Conservation (phyloP, 2,888 invertebrate genomes). For the Agonopterix arenella region DNA sequence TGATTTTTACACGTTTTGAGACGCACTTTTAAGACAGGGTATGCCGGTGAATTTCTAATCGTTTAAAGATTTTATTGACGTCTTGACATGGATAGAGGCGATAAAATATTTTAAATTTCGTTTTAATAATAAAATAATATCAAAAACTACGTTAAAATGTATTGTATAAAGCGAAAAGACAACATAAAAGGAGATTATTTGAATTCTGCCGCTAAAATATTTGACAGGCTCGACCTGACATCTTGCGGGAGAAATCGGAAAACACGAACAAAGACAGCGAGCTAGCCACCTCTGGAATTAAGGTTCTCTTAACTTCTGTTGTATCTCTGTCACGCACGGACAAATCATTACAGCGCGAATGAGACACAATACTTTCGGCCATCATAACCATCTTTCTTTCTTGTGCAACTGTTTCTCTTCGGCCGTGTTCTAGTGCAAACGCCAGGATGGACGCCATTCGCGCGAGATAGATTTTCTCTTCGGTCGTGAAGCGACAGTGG, state of each 20-base stretch:
- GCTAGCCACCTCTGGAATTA: conserved; percentile 60
- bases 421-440: conserved; percentile 73
- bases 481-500: conserved; percentile 44
- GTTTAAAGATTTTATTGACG: no score
- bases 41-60: neutral
- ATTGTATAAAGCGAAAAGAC: neutral
- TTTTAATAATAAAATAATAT: neutral
- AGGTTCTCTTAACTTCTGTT: conserved; percentile 70
- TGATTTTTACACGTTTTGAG: no score
- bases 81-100: neutral
- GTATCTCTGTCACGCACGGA: conserved; percentile 51
- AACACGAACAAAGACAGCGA: conserved; percentile 69
- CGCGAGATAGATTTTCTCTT: conserved; percentile 61
- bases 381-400: conserved; percentile 74
- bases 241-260: conserved; percentile 39
- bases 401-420: conserved; percentile 76
- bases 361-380: conserved; percentile 64
- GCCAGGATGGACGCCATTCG: conserved; percentile 76
- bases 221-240: conserved; percentile 27
- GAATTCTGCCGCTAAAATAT: conserved; percentile 22
- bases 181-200: conserved; percentile 8
- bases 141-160: neutral
- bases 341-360: conserved; percentile 32
- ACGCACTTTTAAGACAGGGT: neutral
- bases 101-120: neutral